A percentile compares a stretch with the other conserved stretches of the same genome.
Conservation (phyloP, 1,140 invertebrate genomes). For the Euura lappo region DNA sequence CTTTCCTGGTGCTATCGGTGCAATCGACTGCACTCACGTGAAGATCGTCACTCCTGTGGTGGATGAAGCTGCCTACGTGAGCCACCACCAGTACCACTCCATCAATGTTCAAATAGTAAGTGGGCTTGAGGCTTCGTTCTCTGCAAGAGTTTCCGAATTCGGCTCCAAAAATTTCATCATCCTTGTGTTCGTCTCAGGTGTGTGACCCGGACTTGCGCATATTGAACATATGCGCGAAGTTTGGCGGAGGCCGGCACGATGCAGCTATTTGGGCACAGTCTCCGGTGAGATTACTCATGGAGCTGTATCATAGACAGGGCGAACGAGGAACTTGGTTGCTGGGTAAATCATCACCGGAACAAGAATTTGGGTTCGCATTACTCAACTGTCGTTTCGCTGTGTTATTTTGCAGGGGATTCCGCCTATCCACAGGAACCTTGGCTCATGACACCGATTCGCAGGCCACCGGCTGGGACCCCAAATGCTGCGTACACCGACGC, state of each 20-base stretch:
- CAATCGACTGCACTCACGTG: background rate
- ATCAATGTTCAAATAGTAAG: slow-evolving; percentile 2
- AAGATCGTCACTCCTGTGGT: background rate
- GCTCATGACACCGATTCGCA: slow-evolving; percentile 44
- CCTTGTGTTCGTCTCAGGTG: background rate
- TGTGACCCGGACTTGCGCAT: background rate
- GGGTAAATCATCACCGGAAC: background rate
- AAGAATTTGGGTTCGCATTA: background rate
- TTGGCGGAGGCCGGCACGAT: slow-evolving; percentile 35
- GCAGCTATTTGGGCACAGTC: slow-evolving; percentile 37
- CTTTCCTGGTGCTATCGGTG: background rate
- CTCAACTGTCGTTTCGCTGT: background rate
- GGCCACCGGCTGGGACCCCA: slow-evolving; percentile 28
- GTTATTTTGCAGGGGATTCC: slow-evolving; percentile 37
- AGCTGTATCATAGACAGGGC: background rate
- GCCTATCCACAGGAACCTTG: slow-evolving; percentile 49
- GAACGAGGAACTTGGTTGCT: background rate
- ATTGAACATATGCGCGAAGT: slow-evolving; percentile 33
- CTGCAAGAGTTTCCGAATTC: background rate
- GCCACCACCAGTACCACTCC: background rate
- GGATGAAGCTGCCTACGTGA: background rate
- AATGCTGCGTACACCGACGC: slow-evolving; percentile 37
- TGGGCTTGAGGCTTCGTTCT: background rate
- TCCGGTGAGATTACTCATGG: slow-evolving; percentile 21
- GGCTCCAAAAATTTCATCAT: background rate